Conservation (phyloP, 2,888 invertebrate genomes). For the Caenorhabditis sp. region DNA sequence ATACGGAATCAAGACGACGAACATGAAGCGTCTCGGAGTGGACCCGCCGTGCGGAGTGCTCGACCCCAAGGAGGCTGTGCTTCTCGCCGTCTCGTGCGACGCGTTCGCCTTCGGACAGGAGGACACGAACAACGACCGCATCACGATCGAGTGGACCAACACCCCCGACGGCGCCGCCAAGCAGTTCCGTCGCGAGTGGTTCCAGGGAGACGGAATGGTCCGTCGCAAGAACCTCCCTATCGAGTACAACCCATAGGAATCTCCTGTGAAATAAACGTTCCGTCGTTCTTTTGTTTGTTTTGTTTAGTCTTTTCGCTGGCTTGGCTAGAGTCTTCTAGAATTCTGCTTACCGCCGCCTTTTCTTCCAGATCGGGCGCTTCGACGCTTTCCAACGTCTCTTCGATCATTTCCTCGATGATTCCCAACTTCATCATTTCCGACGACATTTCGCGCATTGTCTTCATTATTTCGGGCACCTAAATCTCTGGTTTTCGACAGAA, state of each 20-base stretch:
- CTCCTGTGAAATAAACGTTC: no score
- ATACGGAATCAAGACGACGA: not conserved
- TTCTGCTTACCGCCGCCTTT: slow-evolving; percentile 90
- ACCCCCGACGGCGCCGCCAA: slow-evolving; percentile 58
- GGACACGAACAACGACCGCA: slow-evolving; percentile 4
- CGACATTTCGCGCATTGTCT: slow-evolving; percentile 96
- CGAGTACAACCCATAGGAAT: slow-evolving; percentile 58
- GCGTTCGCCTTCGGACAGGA: slow-evolving; percentile 12
- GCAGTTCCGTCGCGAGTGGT: slow-evolving; percentile 72
- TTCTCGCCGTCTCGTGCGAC: slow-evolving; percentile 1
- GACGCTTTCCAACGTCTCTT: slow-evolving; percentile 93
- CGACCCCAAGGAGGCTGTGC: not conserved
- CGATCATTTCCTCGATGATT: slow-evolving; percentile 98
- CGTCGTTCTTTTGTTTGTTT: no score
- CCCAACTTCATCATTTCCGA: slow-evolving; percentile 97
- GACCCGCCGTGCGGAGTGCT: slow-evolving; percentile 3
- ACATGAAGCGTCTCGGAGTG: slow-evolving; percentile 1
- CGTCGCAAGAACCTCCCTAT: slow-evolving; percentile 67
- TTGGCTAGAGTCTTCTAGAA: no score
- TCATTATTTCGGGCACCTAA: slow-evolving; percentile 91
- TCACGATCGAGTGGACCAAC: slow-evolving; percentile 7
- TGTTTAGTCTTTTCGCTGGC: no score
- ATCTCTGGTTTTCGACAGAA: no score
- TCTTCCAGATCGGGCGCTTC: slow-evolving; percentile 93
- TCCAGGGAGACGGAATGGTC: slow-evolving; percentile 72